Evolutionary conservation across 2,113 vertebrate genomes (phyloP), one percentile per base, ranked within the genome.

Genomic region (Alligator sinensis): DNA sequence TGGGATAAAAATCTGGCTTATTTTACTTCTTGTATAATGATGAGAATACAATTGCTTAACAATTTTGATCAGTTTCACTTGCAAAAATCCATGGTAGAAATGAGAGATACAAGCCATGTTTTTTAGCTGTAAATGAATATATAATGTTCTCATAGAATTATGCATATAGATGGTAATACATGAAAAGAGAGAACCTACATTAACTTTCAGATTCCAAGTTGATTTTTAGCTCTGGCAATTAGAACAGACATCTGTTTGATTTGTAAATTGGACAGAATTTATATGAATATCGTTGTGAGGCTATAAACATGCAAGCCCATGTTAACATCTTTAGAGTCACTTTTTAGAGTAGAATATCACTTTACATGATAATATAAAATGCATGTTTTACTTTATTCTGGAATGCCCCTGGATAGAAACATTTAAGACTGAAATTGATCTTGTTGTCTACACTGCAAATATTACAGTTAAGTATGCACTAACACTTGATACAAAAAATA

Each of bases 161-260:
- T 0, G 0, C 18, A 7, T 17, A 6, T 16, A 84, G 4, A 70
- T 70, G 9, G 47, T 47, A 74, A 38, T 18, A 10, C 30, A 68
- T 21, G 27, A 47, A 38, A 74, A 24, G 68, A 38, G 21, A 79
- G 38, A 47, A 18, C 8, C 11, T 5, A 58, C 25, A 21, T 4
- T 79, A 11, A 3, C 62, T 87, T 77, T 82, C 70, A 3, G 0
- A 38, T 84, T 76, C 57, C 9, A 80, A 28, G 19, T 59, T 59
- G 77, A 62, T 14, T 80, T 91, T 74, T 27, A 57, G 14, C 3
- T 74, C 6, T 24, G 54, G 6, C 34, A 75, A 70, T 72, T 59
- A 60, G 14, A 82, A 22, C 5, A 85, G 8, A 87, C 70, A 22
- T 25, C 27, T 70, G 58, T 78, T 9, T 8, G 60, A 6, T 94